Percentiles rank a stretch among this genome's conserved stretches.
phyloP scores from a whole-genome alignment of 2,797 vertebrate genomes.

The Sebastes elongatus region DNA sequence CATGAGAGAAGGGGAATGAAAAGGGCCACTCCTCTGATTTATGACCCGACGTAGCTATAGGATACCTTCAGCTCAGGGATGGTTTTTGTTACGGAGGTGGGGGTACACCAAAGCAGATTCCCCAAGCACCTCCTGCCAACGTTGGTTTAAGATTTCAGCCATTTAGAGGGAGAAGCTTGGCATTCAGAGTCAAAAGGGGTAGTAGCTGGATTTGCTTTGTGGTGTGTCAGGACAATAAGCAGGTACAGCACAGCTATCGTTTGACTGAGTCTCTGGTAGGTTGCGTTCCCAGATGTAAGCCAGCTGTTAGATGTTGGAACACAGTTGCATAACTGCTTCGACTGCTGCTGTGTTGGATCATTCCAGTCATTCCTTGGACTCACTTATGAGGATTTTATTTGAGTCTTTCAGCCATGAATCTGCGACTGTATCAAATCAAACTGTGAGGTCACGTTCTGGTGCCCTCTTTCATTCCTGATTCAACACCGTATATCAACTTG shows the following conservation, averaged over 20 bases:
- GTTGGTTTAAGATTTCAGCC: slow-evolving; percentile 54
- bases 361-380: slow-evolving; percentile 43
- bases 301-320: slow-evolving; percentile 55
- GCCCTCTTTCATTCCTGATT: not conserved
- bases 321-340: slow-evolving; percentile 16
- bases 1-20: slow-evolving; percentile 76
- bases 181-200: not conserved
- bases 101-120: slow-evolving; percentile 32
- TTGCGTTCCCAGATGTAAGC: slow-evolving; percentile 36
- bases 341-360: slow-evolving; percentile 26
- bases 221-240: not conserved
- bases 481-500: not conserved
- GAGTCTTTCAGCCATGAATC: slow-evolving; percentile 2
- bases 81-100: slow-evolving; percentile 71
- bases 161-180: slow-evolving; percentile 6
- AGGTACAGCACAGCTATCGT: slow-evolving; percentile 5
- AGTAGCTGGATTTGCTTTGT: not conserved
- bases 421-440: slow-evolving; percentile 26
- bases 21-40: slow-evolving; percentile 81
- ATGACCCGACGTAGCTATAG: slow-evolving; percentile 69
- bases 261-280: not conserved
- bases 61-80: slow-evolving; percentile 70
- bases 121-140: slow-evolving; percentile 42
- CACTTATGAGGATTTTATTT: slow-evolving; percentile 43
- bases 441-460: not conserved